phyloP scores from a whole-genome alignment of 2,113 vertebrate genomes.

The Tauraco erythrolophus region DNA sequence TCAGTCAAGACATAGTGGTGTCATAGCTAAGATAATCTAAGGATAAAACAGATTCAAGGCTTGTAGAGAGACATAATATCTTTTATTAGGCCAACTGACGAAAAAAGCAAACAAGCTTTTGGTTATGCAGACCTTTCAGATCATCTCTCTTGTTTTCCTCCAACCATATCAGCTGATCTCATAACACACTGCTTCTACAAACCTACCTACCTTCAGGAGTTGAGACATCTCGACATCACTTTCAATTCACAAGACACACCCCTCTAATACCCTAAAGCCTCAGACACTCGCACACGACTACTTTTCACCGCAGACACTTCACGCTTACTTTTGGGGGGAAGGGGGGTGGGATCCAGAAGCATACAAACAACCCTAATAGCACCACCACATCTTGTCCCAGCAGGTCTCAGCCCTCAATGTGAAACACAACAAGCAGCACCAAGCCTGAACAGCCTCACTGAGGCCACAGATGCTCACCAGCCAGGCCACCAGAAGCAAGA shows the following conservation, averaged over 20 bases:
- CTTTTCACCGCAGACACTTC: not conserved
- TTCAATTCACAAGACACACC: not conserved
- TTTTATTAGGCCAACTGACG: not conserved
- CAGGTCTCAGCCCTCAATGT: not conserved
- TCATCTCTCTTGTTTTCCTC: not conserved
- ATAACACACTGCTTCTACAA: not conserved
- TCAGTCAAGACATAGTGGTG: not conserved
- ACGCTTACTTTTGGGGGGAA: not conserved
- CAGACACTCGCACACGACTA: not conserved
- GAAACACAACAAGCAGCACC: not conserved
- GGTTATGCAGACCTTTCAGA: not conserved
- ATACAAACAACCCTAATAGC: not conserved
- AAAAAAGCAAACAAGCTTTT: not conserved
- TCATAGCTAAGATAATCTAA: not conserved
- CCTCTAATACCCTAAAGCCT: not conserved
- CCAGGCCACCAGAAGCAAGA: not conserved
- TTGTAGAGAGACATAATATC: rapidly evolving
- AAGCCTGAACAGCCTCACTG: not conserved
- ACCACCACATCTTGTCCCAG: not conserved
- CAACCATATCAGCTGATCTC: not conserved
- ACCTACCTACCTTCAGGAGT: not conserved
- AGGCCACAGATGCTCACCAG: not conserved
- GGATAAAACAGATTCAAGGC: not conserved
- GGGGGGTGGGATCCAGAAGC: not conserved
- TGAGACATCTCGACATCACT: not conserved